phyloP scores from a whole-genome alignment of 2,113 vertebrate genomes.

The Argyrosomus japonicus region DNA sequence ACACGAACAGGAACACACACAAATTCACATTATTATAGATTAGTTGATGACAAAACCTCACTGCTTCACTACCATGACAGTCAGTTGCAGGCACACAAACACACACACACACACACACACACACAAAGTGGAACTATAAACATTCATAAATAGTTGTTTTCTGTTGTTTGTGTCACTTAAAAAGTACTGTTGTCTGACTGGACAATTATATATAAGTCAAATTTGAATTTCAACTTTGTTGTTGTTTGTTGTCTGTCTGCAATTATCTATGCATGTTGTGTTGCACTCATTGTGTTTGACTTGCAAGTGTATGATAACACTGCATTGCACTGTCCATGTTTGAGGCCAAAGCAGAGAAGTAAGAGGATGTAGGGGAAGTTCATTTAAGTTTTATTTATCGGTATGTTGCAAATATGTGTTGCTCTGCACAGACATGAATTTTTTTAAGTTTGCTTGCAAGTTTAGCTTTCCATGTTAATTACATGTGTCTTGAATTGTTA shows the following conservation, averaged over 20 bases:
- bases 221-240: no score
- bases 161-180: background rate
- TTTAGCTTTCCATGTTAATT: background rate
- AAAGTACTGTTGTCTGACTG: background rate
- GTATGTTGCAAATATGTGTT: background rate
- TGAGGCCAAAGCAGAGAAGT: background rate
- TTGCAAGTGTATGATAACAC: background rate
- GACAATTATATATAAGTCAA: background rate
- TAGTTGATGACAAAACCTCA: constrained; percentile 26
- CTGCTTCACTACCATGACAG: constrained; percentile 29
- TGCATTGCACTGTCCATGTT: background rate
- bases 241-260: no score
- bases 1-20: constrained; percentile 49
- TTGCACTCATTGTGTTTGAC: background rate
- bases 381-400: background rate
- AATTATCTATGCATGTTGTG: background rate
- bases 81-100: background rate
- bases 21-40: constrained; percentile 30
- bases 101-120: background rate
- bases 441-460: background rate
- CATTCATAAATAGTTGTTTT: background rate
- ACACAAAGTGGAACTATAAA: background rate
- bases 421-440: background rate
- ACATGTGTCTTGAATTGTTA: background rate
- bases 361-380: background rate